Conservation (phyloP, 37 sponge, comb jelly and placozoan species). For the Ephydatia muelleri region DNA sequence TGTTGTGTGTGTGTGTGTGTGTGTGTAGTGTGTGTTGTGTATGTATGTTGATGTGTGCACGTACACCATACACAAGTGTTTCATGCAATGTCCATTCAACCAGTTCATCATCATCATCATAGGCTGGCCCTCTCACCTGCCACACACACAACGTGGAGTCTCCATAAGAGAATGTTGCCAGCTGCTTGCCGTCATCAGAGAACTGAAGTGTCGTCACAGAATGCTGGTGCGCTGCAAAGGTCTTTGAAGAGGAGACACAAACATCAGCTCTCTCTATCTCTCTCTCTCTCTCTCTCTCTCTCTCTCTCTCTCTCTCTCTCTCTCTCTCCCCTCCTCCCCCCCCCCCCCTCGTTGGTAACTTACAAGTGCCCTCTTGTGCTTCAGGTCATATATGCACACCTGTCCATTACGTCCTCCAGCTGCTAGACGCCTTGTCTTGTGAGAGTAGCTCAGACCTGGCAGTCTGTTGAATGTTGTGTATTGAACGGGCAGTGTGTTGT, state of each 20-base stretch:
- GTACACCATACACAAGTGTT: neutral
- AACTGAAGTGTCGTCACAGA: conserved; percentile 82
- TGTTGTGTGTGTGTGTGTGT: neutral
- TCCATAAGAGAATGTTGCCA: conserved; percentile 84
- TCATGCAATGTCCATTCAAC: no score
- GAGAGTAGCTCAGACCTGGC: conserved; percentile 76
- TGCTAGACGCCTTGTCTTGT: conserved; percentile 63
- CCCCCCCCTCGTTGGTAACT: neutral
- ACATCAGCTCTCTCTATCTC: no score
- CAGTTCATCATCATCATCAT: no score
- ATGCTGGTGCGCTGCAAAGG: conserved; percentile 64
- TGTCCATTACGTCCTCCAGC: conserved; percentile 80
- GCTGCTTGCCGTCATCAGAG: conserved; percentile 84
- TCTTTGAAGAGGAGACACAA: conserved; percentile 1
- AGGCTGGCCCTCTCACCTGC: conserved; percentile 75
- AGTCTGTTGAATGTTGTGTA: conserved; percentile 24
- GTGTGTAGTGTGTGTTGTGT: neutral
- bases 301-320: no score
- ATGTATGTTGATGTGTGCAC: neutral
- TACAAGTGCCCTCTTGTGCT: conserved; percentile 57
- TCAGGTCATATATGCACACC: conserved; percentile 81
- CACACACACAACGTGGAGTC: conserved; percentile 78
- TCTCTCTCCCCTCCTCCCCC: no score
- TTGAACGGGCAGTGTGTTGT: neutral
- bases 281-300: no score